Conservation (phyloP, 2,888 invertebrate species). For the Frankliniella intonsa region DNA sequence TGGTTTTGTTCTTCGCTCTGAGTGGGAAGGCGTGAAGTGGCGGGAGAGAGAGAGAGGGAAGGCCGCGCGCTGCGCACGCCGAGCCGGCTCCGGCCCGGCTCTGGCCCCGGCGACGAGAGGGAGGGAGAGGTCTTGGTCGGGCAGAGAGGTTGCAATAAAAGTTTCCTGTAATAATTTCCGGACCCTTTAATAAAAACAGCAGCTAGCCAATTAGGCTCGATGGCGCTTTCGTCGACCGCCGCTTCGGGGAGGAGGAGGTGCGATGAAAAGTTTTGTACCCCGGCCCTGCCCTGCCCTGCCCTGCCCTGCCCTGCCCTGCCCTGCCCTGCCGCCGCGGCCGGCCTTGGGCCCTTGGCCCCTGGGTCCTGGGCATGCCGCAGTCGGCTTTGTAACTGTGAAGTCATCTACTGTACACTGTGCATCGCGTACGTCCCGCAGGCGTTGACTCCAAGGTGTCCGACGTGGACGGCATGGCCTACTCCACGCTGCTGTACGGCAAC, state of each 20-base stretch:
- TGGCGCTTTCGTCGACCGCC: background rate
- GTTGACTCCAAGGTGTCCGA: conserved; percentile 69
- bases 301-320: too few species aligned
- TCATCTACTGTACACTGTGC: too few species aligned
- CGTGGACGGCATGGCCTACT: conserved; percentile 68
- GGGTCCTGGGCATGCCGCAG: too few species aligned
- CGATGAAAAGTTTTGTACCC: too few species aligned
- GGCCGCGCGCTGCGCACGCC: too few species aligned
- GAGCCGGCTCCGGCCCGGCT: too few species aligned
- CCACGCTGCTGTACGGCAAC: conserved; percentile 70
- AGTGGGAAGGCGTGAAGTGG: background rate
- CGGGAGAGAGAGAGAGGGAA: too few species aligned
- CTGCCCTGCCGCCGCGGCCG: background rate
- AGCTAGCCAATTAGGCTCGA: conserved; percentile 4
- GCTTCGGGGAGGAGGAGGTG: background rate
- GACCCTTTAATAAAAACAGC: background rate
- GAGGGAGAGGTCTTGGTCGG: background rate
- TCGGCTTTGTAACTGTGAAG: too few species aligned
- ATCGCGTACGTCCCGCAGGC: conserved; percentile 49
- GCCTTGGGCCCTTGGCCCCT: too few species aligned
- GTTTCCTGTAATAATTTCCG: conserved; percentile 18
- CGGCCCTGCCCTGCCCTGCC: too few species aligned
- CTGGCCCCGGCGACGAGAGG: too few species aligned
- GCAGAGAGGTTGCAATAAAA: conserved; percentile 12
- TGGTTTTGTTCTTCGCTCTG: background rate